Evolutionary conservation across 1,140 invertebrate genomes (phyloP).

Genomic region (Saccostrea echinata): DNA sequence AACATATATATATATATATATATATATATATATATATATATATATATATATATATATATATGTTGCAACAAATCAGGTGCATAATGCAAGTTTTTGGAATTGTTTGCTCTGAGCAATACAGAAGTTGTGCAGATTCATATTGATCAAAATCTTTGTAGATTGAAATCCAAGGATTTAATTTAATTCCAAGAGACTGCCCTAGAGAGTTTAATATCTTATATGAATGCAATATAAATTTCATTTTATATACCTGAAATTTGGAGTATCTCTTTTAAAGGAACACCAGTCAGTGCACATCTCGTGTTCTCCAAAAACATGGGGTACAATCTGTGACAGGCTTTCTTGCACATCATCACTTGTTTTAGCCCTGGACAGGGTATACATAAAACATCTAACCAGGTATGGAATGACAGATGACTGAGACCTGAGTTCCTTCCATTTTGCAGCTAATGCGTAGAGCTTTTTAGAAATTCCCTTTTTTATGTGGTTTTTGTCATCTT

Average conservation of each 20-base stretch:
- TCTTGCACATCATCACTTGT: background rate
- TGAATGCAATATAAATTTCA: background rate
- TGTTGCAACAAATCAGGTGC: too few relatives aligned
- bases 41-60: too few relatives aligned
- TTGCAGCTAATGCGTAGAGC: background rate
- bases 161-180: too few relatives aligned
- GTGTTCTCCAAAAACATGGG: background rate
- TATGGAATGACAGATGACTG: background rate
- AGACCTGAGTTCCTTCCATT: too few relatives aligned
- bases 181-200: too few relatives aligned
- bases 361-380: background rate
- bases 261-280: background rate
- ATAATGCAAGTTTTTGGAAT: too few relatives aligned
- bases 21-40: too few relatives aligned
- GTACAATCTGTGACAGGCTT: background rate
- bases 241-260: background rate
- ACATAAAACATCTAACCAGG: background rate
- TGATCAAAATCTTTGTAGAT: too few relatives aligned
- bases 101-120: too few relatives aligned
- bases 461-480: background rate
- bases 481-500: slow-evolving; percentile 44
- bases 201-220: too few relatives aligned
- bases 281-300: background rate
- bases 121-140: too few relatives aligned
- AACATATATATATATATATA: too few relatives aligned